Percentiles rank a stretch among this genome's conserved stretches.
phyloP scores from a whole-genome alignment of 2,888 invertebrate genomes.

The Trichopria drosophilae region DNA sequence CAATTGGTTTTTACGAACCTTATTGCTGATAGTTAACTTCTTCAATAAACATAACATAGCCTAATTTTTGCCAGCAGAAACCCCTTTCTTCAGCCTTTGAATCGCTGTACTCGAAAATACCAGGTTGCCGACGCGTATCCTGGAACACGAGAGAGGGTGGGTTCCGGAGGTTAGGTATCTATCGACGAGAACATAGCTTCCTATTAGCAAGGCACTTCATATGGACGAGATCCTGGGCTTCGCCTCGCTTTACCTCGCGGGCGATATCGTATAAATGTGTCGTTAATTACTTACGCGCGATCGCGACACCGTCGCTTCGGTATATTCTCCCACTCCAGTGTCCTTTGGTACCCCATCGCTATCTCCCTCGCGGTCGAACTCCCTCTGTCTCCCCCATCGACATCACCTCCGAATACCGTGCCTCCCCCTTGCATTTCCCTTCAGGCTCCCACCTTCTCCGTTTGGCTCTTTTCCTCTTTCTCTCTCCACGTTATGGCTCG shows the following conservation, averaged over 20 bases:
- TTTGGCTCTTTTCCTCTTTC: slow-evolving; percentile 29
- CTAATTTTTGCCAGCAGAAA: too few species aligned
- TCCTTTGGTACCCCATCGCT: slow-evolving; percentile 26
- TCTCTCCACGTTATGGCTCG: slow-evolving; percentile 50
- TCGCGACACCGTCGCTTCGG: slow-evolving; percentile 47
- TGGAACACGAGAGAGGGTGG: too few species aligned
- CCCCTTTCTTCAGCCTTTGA: too few species aligned
- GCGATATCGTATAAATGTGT: slow-evolving; percentile 57
- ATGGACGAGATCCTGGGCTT: slow-evolving; percentile 24
- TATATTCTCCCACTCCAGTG: slow-evolving; percentile 27
- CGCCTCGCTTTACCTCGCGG: slow-evolving; percentile 27
- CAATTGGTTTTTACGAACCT: too few species aligned
- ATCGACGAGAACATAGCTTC: slow-evolving; percentile 53
- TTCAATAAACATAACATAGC: too few species aligned
- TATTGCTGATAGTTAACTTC: too few species aligned
- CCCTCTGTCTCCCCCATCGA: slow-evolving; percentile 9
- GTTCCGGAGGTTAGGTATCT: slow-evolving; percentile 43
- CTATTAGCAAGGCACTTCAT: slow-evolving; percentile 52
- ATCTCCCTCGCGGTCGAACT: slow-evolving; percentile 17
- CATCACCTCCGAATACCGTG: slow-evolving; percentile 14
- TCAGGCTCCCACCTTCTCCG: slow-evolving; percentile 19
- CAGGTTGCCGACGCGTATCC: too few species aligned
- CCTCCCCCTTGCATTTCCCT: slow-evolving; percentile 25
- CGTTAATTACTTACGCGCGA: slow-evolving; percentile 56
- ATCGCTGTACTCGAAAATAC: too few species aligned